Evolutionary conservation across 1,140 invertebrate species (phyloP).

Genomic region (Penaeus japonicus): DNA sequence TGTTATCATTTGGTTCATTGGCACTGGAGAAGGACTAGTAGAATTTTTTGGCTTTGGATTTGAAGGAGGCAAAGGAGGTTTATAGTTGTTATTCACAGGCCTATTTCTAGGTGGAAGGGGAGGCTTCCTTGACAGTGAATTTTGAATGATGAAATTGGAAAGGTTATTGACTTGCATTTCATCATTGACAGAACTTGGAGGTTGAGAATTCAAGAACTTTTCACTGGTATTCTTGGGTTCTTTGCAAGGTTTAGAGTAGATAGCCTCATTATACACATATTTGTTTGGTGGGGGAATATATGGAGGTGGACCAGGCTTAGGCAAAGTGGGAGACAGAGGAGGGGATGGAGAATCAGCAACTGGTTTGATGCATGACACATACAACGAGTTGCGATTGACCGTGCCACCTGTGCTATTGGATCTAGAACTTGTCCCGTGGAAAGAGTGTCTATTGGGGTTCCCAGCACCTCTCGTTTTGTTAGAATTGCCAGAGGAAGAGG

Average conservation of each 20-base stretch:
- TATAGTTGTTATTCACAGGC: slow-evolving; percentile 49
- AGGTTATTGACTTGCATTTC: slow-evolving; percentile 30
- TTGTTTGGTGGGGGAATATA: slow-evolving; percentile 12
- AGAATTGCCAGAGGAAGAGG: slow-evolving; percentile 15
- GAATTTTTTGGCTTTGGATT: slow-evolving; percentile 23
- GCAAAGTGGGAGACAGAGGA: neutral
- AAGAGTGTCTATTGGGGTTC: slow-evolving; percentile 46
- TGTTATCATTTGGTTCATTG: neutral
- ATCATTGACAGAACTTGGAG: neutral
- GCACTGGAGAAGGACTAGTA: slow-evolving; percentile 13
- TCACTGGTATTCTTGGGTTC: neutral
- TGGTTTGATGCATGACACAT: slow-evolving; percentile 29
- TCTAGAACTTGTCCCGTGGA: slow-evolving; percentile 36
- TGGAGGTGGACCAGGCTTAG: neutral
- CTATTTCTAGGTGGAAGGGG: slow-evolving; percentile 56
- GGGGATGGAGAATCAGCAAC: slow-evolving; percentile 31
- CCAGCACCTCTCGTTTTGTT: slow-evolving; percentile 4
- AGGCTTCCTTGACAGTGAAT: slow-evolving; percentile 59
- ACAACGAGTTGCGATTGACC: slow-evolving; percentile 32
- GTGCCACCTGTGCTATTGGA: neutral
- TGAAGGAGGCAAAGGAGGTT: slow-evolving; percentile 14
- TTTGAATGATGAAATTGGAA: slow-evolving; percentile 54
- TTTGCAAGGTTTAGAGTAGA: slow-evolving; percentile 40
- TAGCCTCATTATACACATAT: slow-evolving; percentile 38
- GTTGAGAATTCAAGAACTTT: neutral